phyloP scores from a whole-genome alignment of 1,140 invertebrate species.

The Acarapis woodi region DNA sequence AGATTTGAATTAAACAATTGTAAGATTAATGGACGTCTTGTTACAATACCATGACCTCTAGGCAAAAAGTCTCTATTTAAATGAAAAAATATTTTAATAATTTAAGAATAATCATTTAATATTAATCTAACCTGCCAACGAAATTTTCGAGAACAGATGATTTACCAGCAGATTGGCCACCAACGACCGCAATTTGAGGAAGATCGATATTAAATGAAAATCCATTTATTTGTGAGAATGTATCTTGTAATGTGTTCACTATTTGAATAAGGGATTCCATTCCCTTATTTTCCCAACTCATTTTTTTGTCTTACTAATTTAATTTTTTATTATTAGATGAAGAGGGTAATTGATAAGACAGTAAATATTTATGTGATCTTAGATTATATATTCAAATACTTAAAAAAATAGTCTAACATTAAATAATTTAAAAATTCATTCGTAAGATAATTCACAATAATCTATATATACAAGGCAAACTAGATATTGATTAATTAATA shows the following conservation, averaged over 20 bases:
- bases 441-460: too few relatives aligned
- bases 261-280: slow-evolving; percentile 95
- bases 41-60: slow-evolving; percentile 85
- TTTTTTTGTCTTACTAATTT: too few relatives aligned
- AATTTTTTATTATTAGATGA: too few relatives aligned
- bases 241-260: slow-evolving; percentile 72
- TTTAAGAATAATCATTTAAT: too few relatives aligned
- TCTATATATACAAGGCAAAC: too few relatives aligned
- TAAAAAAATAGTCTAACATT: too few relatives aligned
- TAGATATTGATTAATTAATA: too few relatives aligned
- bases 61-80: slow-evolving; percentile 75
- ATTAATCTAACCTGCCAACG: too few relatives aligned
- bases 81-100: neutral
- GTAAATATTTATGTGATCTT: too few relatives aligned
- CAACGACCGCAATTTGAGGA: slow-evolving; percentile 97
- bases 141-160: slow-evolving; percentile 98
- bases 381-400: too few relatives aligned
- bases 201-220: slow-evolving; percentile 64
- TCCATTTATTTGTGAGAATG: neutral
- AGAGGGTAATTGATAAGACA: too few relatives aligned
- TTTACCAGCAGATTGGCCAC: slow-evolving; percentile 94
- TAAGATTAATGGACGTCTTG: slow-evolving; percentile 74
- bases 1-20: slow-evolving; percentile 47
- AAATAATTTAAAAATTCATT: too few relatives aligned
- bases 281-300: slow-evolving; percentile 30